These are phyloP conservation scores for Slavum lentiscoides DNA, from an alignment of 2,888 invertebrate genomes.

Conservation along the genomic window DNA sequence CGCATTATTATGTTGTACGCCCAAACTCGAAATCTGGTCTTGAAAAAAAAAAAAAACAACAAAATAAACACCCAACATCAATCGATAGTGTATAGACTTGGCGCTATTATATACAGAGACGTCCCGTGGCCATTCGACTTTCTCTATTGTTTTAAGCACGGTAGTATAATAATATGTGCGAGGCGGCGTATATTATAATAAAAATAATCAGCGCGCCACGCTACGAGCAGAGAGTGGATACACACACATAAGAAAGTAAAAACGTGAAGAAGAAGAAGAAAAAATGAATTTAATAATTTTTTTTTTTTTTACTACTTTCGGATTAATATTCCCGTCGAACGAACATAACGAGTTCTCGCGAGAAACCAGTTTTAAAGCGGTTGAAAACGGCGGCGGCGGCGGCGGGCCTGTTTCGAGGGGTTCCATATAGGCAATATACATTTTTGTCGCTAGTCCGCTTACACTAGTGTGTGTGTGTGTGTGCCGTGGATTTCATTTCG, in stretches of 20 bases:
- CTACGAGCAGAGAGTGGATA: not conserved
- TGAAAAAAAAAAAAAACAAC: slow-evolving; percentile 21
- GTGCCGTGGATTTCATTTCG: too few species aligned
- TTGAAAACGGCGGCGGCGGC: too few species aligned
- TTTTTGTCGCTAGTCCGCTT: too few species aligned
- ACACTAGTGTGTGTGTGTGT: too few species aligned
- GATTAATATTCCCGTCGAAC: slow-evolving; percentile 5
- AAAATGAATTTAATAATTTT: not conserved
- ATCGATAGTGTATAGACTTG: slow-evolving; percentile 15
- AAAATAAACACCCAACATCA: slow-evolving; percentile 10
- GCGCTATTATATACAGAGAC: slow-evolving; percentile 14
- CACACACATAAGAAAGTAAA: slow-evolving; percentile 37
- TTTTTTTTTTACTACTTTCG: slow-evolving; percentile 36
- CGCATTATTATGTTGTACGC: not conserved
- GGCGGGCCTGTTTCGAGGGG: too few species aligned
- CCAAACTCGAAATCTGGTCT: slow-evolving; percentile 37
- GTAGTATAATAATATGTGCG: slow-evolving; percentile 7
- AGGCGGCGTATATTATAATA: not conserved
- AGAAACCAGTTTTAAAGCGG: slow-evolving; percentile 21
- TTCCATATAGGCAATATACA: too few species aligned
- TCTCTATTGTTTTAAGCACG: slow-evolving; percentile 51
- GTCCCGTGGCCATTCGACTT: slow-evolving; percentile 52
- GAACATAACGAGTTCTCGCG: slow-evolving; percentile 1
- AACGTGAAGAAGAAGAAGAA: not conserved
- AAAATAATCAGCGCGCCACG: not conserved